phyloP scores from a whole-genome alignment of 2,888 invertebrate species.

The Limnephilus rhombicus region DNA sequence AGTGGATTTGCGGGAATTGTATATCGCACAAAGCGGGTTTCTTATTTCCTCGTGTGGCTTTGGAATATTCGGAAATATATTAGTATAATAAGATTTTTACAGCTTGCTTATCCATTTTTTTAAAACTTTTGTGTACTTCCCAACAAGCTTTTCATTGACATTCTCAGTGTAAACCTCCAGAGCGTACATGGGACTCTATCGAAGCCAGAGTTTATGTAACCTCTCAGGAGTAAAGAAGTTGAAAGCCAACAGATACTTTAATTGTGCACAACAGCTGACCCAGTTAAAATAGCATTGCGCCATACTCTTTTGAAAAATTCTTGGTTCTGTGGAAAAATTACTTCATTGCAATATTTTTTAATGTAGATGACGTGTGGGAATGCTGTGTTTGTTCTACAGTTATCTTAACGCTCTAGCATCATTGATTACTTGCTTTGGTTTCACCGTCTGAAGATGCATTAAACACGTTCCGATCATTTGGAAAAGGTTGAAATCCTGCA shows the following conservation, averaged over 20 bases:
- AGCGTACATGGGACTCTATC: neutral
- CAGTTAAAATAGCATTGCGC: too few relatives aligned
- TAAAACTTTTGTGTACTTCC: neutral
- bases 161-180: neutral
- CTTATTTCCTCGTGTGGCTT: neutral
- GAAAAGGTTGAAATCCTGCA: neutral
- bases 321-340: neutral
- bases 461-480: too few relatives aligned
- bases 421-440: too few relatives aligned
- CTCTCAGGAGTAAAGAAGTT: neutral
- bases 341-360: too few relatives aligned
- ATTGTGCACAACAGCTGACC: neutral
- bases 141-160: neutral
- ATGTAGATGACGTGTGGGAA: too few relatives aligned
- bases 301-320: neutral
- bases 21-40: neutral
- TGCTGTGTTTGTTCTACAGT: too few relatives aligned
- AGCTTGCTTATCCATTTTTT: neutral
- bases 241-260: neutral
- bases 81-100: neutral
- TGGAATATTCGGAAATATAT: neutral
- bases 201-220: neutral
- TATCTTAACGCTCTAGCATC: too few relatives aligned
- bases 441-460: too few relatives aligned
- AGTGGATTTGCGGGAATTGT: conserved; percentile 8